phyloP scores from a whole-genome alignment of 92 coral and sea anemone genomes.

The Umimayanthus chanpuru region DNA sequence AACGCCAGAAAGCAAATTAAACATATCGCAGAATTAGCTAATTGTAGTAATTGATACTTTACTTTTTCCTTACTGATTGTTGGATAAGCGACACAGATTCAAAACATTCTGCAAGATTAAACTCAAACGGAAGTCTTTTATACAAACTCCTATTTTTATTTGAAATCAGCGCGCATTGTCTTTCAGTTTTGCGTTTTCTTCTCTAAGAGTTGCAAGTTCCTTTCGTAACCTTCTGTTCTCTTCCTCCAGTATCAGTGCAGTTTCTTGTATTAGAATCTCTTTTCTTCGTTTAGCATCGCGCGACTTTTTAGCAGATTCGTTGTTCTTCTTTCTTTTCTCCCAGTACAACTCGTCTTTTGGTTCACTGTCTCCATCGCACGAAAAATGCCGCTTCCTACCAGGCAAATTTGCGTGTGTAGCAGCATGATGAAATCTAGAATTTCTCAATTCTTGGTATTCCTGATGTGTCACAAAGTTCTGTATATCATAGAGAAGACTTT shows the following conservation, averaged over 20 bases:
- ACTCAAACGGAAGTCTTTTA: neutral
- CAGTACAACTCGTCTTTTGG: constrained; percentile 26
- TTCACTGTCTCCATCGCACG: constrained; percentile 20
- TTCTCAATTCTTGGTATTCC: constrained; percentile 7
- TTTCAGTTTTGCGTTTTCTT: constrained; percentile 35
- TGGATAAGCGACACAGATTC: neutral
- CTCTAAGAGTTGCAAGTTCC: constrained; percentile 26
- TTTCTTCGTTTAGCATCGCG: constrained; percentile 44
- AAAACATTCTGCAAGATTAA: neutral
- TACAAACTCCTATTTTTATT: neutral
- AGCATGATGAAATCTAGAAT: neutral
- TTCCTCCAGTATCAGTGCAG: constrained; percentile 30
- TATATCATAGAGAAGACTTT: constrained; percentile 22
- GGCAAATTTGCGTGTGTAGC: constrained; percentile 9
- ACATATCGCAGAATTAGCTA: constrained; percentile 10
- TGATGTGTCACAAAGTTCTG: constrained; percentile 13
- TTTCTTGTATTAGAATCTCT: constrained; percentile 25
- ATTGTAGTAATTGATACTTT: neutral
- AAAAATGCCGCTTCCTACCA: constrained; percentile 20
- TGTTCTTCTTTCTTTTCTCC: constrained; percentile 44
- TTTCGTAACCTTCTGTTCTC: constrained; percentile 35
- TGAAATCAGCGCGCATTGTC: constrained; percentile 5
- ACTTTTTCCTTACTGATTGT: neutral
- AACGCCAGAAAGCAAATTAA: neutral
- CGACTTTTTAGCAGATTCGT: constrained; percentile 37